These are phyloP conservation scores for Zaprionus camerounensis DNA, from an alignment of 1,140 invertebrate species.

Conservation along the genomic window DNA sequence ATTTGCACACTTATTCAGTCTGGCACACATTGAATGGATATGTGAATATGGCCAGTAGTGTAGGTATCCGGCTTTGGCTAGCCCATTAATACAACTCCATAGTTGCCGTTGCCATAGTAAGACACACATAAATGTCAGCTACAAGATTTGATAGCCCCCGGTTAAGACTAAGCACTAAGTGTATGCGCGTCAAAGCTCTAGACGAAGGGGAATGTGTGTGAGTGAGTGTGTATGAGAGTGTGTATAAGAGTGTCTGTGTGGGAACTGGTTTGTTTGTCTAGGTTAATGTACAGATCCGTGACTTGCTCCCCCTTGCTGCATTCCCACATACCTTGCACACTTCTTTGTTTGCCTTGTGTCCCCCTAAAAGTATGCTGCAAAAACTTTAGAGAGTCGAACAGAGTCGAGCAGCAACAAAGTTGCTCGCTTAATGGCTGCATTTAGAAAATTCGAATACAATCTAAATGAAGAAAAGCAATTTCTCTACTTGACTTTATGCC, in stretches of 20 bases:
- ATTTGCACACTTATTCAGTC: conserved; percentile 24
- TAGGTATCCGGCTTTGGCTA: conserved; percentile 27
- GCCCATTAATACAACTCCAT: conserved; percentile 54
- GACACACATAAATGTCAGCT: conserved; percentile 79
- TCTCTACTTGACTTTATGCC: conserved; percentile 20
- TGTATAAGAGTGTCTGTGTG: neutral
- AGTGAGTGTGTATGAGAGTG: neutral
- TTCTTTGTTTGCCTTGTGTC: conserved; percentile 26
- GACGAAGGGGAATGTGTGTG: neutral
- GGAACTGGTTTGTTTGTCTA: conserved; percentile 12
- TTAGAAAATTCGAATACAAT: conserved; percentile 24
- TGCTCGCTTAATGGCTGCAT: conserved; percentile 12
- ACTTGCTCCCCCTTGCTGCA: neutral
- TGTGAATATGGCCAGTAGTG: neutral
- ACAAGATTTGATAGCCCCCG: conserved; percentile 75
- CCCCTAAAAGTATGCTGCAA: conserved; percentile 20
- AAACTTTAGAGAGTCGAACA: conserved; percentile 5
- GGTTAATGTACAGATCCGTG: conserved; percentile 14
- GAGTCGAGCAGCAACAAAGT: neutral
- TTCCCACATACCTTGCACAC: neutral
- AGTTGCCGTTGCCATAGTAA: conserved; percentile 48
- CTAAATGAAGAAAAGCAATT: conserved; percentile 14
- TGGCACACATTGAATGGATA: conserved; percentile 1
- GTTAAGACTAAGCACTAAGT: conserved; percentile 71
- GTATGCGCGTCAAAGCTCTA: conserved; percentile 62